These are phyloP conservation scores for Thunnus maccoyii DNA, from an alignment of 2,113 vertebrate genomes.

Conservation along the genomic window DNA sequence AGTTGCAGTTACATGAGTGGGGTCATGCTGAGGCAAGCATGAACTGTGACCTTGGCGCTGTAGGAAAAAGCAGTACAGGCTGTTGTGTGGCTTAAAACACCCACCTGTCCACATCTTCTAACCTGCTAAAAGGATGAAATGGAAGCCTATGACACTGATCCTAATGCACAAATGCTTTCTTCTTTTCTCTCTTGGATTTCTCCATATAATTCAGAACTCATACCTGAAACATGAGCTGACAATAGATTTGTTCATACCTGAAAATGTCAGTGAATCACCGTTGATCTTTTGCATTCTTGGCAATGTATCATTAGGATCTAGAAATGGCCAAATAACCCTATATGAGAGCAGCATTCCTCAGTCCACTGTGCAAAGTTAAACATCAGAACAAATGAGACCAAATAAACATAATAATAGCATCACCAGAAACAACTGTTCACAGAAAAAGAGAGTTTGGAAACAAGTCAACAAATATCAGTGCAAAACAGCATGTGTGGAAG, in stretches of 20 bases:
- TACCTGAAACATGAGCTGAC: neutral
- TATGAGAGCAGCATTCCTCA: neutral
- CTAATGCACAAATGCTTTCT: neutral
- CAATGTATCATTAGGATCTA: neutral
- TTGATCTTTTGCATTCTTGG: neutral
- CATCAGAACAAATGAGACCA: conserved; percentile 6
- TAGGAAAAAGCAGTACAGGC: conserved; percentile 18
- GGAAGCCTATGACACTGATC: neutral
- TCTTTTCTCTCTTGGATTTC: conserved; percentile 2
- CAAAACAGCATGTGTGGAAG: conserved; percentile 26
- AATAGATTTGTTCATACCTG: neutral
- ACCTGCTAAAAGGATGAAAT: conserved; percentile 27
- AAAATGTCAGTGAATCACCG: neutral
- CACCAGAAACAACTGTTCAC: neutral
- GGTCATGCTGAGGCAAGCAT: conserved; percentile 49
- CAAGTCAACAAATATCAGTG: conserved; percentile 1
- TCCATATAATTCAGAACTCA: neutral
- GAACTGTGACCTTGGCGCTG: conserved; percentile 54
- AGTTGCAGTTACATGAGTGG: conserved; percentile 34
- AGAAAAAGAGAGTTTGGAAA: neutral
- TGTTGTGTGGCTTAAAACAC: conserved; percentile 12
- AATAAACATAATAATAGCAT: conserved; percentile 1
- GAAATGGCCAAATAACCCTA: neutral
- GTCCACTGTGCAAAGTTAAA: conserved; percentile 3
- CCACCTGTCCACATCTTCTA: conserved; percentile 11